These are phyloP conservation scores for Sebastes oblongus DNA, from an alignment of 2,797 vertebrate species.

Conservation along the genomic window DNA sequence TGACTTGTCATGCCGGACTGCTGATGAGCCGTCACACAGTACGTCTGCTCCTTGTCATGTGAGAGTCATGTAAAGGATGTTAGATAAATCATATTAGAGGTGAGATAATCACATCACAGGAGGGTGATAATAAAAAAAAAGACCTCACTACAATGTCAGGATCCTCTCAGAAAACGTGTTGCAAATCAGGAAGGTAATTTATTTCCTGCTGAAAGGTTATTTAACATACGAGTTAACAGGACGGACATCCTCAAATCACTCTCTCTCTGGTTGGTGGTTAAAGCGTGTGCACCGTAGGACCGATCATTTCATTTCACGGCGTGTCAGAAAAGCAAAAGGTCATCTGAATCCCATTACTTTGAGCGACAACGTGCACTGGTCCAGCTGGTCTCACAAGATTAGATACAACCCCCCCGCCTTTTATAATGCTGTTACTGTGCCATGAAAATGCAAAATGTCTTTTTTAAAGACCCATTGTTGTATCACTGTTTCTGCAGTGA, in stretches of 20 bases:
- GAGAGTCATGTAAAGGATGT: slow-evolving; percentile 21
- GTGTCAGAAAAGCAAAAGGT: slow-evolving; percentile 44
- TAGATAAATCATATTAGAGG: slow-evolving; percentile 40
- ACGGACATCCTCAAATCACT: background rate
- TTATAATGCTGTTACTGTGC: background rate
- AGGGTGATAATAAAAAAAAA: background rate
- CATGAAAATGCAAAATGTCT: background rate
- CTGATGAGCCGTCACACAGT: slow-evolving; percentile 35
- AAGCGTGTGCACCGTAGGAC: slow-evolving; percentile 2
- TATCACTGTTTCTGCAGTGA: background rate
- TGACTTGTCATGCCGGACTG: slow-evolving; percentile 14
- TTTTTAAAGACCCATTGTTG: background rate
- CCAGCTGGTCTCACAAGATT: slow-evolving; percentile 56
- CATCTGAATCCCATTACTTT: slow-evolving; percentile 42
- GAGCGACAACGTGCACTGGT: slow-evolving; percentile 12
- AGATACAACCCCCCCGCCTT: slow-evolving; percentile 17
- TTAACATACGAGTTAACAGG: background rate
- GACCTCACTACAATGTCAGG: background rate
- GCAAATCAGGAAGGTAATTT: slow-evolving; percentile 16
- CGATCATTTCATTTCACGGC: slow-evolving; percentile 27
- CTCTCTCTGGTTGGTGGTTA: background rate
- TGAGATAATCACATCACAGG: slow-evolving; percentile 33
- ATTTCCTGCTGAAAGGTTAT: slow-evolving; percentile 5
- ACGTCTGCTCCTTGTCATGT: slow-evolving; percentile 30
- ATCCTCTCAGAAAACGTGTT: slow-evolving; percentile 9